Conservation (phyloP, 2,113 vertebrate genomes). For the Onychostoma macrolepis region DNA sequence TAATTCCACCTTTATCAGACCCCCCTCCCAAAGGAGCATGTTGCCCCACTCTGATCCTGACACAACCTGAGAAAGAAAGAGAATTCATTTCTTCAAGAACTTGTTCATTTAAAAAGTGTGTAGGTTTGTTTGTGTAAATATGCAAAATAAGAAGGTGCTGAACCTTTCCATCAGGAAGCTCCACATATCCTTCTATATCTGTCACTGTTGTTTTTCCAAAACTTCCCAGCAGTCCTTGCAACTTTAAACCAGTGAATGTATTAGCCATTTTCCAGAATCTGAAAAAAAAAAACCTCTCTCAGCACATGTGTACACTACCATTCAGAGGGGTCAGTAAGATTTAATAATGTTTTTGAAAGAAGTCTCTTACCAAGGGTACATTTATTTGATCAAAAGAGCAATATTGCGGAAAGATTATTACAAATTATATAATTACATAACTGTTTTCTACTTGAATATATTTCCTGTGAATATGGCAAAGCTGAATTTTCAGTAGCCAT, state of each 20-base stretch:
- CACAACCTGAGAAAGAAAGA: slow-evolving; percentile 79
- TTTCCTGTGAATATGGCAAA: neutral
- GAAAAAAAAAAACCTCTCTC: neutral
- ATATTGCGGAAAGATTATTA: neutral
- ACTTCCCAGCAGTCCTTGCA: slow-evolving; percentile 86
- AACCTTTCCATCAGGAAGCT: slow-evolving; percentile 93
- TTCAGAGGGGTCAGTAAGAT: no score
- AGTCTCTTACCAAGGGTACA: neutral
- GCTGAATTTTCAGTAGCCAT: neutral
- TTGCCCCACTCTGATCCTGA: slow-evolving; percentile 96
- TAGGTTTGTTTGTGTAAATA: neutral
- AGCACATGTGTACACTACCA: neutral
- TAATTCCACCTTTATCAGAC: slow-evolving; percentile 89
- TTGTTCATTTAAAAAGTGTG: neutral
- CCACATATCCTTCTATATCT: slow-evolving; percentile 86
- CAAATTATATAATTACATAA: neutral
- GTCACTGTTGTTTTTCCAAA: slow-evolving; percentile 88
- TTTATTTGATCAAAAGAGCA: neutral
- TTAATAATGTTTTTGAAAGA: neutral
- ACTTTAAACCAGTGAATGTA: slow-evolving; percentile 90
- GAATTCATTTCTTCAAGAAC: neutral
- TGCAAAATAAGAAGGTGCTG: neutral
- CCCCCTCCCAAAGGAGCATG: slow-evolving; percentile 91
- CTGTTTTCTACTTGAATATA: neutral
- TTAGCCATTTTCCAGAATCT: slow-evolving; percentile 94